Conservation (phyloP, 2,113 vertebrate genomes). For the Chiloscyllium plagiosum region DNA sequence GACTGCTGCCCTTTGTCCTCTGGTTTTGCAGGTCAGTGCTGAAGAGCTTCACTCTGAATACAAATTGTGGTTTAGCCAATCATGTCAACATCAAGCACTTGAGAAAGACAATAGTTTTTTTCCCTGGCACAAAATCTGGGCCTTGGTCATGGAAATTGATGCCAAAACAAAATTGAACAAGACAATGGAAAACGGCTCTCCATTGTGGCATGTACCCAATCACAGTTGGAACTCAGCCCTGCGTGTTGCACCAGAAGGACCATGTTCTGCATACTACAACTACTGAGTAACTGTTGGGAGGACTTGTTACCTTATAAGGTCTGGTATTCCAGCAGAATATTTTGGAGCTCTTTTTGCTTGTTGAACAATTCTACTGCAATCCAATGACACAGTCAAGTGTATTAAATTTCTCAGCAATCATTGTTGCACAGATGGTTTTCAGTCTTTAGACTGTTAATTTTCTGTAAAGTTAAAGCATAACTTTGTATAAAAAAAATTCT, state of each 20-base stretch:
- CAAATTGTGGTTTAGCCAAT: not conserved
- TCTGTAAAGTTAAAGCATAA: not conserved
- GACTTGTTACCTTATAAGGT: constrained; percentile 36
- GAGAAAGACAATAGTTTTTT: not conserved
- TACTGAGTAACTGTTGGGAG: not conserved
- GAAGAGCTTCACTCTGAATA: not conserved
- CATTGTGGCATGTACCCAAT: not conserved
- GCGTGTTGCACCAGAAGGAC: not conserved
- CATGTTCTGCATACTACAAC: not conserved
- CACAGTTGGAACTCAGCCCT: not conserved
- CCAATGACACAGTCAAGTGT: constrained; percentile 28
- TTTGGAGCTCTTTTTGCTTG: constrained; percentile 7
- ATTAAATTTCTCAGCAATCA: constrained; percentile 14
- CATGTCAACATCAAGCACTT: not conserved
- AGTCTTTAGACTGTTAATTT: not conserved
- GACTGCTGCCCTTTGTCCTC: not conserved
- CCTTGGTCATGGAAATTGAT: not conserved
- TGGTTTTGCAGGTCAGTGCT: not conserved
- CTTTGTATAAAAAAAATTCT: not conserved
- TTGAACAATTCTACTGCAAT: constrained; percentile 1
- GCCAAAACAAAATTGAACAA: not conserved
- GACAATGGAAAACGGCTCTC: not conserved
- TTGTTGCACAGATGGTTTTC: constrained; percentile 25
- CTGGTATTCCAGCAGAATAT: constrained; percentile 14
- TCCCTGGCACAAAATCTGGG: not conserved